These are phyloP conservation scores for Drosophila navojoa DNA, from an alignment of 1,140 invertebrate genomes.

Conservation along the genomic window DNA sequence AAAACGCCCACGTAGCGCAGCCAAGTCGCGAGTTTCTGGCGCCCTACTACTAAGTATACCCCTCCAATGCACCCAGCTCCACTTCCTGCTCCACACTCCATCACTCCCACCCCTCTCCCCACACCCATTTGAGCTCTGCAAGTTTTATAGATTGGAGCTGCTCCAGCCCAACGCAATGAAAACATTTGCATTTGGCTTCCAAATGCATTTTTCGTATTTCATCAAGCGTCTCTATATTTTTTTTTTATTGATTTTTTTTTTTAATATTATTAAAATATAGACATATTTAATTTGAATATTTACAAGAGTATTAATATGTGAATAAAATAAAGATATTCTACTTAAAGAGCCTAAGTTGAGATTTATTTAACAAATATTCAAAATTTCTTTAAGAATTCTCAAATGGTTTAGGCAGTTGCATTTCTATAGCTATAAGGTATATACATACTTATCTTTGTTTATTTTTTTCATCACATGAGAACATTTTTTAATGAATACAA, in stretches of 20 bases:
- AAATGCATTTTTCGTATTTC: constrained; percentile 24
- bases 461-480: too few species aligned
- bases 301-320: background rate
- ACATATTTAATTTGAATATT: background rate
- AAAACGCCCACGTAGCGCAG: constrained; percentile 4
- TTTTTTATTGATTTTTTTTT: constrained; percentile 17
- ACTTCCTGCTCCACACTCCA: background rate
- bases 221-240: background rate
- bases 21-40: constrained; percentile 63
- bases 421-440: background rate
- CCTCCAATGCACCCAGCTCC: background rate
- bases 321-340: background rate
- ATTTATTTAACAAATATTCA: too few species aligned
- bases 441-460: too few species aligned
- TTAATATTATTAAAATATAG: background rate
- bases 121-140: too few species aligned
- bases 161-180: background rate
- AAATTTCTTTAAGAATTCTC: background rate
- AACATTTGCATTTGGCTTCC: constrained; percentile 17
- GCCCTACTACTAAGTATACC: constrained; percentile 46
- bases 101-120: background rate
- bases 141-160: too few species aligned
- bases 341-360: background rate
- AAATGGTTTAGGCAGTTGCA: background rate
- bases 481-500: too few species aligned